These are phyloP conservation scores for Rhogogaster chlorosoma DNA, from an alignment of 2,888 invertebrate species.

Conservation along the genomic window DNA sequence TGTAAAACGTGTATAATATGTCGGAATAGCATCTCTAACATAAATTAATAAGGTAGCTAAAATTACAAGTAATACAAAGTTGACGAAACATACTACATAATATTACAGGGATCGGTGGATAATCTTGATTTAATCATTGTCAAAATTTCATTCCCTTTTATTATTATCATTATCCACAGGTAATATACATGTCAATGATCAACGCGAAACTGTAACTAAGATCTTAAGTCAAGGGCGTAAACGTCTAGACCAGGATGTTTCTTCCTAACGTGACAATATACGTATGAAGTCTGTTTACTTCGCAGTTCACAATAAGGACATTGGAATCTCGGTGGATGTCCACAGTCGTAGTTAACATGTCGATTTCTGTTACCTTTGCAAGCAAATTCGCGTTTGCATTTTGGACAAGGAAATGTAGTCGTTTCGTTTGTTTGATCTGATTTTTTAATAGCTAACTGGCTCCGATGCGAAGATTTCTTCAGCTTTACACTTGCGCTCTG, in stretches of 20 bases:
- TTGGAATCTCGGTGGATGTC: conserved; percentile 74
- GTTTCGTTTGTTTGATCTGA: neutral
- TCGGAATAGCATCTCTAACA: neutral
- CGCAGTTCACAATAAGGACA: conserved; percentile 75
- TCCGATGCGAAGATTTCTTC: neutral
- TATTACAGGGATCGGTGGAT: neutral
- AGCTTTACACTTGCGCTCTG: neutral
- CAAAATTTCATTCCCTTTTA: neutral
- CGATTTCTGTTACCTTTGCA: conserved; percentile 70
- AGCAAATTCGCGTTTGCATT: conserved; percentile 69
- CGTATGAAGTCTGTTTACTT: conserved; percentile 74
- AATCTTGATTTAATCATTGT: neutral
- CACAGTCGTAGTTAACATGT: conserved; percentile 75
- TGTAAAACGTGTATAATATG: neutral
- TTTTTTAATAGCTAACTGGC: neutral
- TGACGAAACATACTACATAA: neutral
- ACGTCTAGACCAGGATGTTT: conserved; percentile 68
- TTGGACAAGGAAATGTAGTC: conserved; percentile 65
- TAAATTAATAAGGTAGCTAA: neutral
- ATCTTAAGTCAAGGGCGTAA: conserved; percentile 62
- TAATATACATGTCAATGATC: neutral
- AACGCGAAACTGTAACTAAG: neutral
- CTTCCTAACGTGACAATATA: conserved; percentile 73
- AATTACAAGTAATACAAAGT: neutral
- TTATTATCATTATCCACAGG: neutral